A percentile compares a stretch with the other conserved stretches of the same genome.
These are phyloP conservation scores for Apodemia duryi DNA, from an alignment of 2,888 invertebrate genomes.

Conservation along the genomic window DNA sequence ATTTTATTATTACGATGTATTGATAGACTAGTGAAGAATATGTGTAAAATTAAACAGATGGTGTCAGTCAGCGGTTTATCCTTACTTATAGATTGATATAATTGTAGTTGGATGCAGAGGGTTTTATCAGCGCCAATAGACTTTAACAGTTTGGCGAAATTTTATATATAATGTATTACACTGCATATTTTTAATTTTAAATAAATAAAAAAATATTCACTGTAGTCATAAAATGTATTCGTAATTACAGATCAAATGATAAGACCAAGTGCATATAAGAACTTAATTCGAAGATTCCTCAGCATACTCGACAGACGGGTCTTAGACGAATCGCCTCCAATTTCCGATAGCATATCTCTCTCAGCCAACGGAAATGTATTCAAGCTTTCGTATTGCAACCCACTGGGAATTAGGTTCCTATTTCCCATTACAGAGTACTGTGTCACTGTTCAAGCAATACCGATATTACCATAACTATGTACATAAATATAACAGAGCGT, in stretches of 20 bases:
- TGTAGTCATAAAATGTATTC: neutral
- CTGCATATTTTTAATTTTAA: too few relatives aligned
- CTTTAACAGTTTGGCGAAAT: too few relatives aligned
- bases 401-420: constrained; percentile 1
- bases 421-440: neutral
- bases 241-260: neutral
- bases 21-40: too few relatives aligned
- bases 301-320: neutral
- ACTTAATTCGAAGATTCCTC: neutral
- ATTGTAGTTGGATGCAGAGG: too few relatives aligned
- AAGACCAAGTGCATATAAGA: neutral
- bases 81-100: too few relatives aligned
- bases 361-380: constrained; percentile 8
- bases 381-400: neutral
- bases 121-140: too few relatives aligned
- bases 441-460: neutral
- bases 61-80: too few relatives aligned
- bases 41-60: too few relatives aligned
- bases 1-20: too few relatives aligned
- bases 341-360: constrained; percentile 13
- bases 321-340: constrained; percentile 1
- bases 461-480: neutral
- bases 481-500: too few relatives aligned
- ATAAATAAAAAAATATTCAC: too few relatives aligned
- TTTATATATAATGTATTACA: too few relatives aligned